These are phyloP conservation scores for Mycalesis mineus DNA, from an alignment of 2,888 invertebrate species.

Conservation along the genomic window DNA sequence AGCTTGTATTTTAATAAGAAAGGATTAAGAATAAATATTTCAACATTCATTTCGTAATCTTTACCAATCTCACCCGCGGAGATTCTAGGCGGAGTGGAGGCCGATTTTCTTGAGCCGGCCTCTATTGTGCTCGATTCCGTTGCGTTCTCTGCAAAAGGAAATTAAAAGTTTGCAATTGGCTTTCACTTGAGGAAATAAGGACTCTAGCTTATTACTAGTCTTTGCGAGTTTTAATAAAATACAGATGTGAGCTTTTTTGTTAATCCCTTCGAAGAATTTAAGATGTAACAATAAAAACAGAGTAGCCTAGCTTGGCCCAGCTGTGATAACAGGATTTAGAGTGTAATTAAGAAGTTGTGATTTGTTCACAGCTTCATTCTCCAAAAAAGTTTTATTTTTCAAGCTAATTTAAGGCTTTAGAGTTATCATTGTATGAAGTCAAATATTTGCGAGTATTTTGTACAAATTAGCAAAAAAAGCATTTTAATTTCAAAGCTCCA, in stretches of 20 bases:
- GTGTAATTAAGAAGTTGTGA: no score
- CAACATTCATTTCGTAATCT: constrained; percentile 30
- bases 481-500: no score
- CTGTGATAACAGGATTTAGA: no score
- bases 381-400: no score
- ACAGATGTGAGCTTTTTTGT: background rate
- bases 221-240: background rate
- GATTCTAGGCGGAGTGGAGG: constrained; percentile 49
- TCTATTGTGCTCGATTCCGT: constrained; percentile 26
- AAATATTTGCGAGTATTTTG: no score
- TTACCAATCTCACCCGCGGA: constrained; percentile 74
- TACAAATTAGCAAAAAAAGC: no score
- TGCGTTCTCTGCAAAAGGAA: constrained; percentile 21
- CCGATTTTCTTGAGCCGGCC: constrained; percentile 26
- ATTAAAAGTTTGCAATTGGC: constrained; percentile 6
- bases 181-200: background rate
- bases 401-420: no score
- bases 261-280: background rate
- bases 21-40: background rate
- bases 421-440: no score
- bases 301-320: no score
- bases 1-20: background rate
- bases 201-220: background rate
- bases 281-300: no score
- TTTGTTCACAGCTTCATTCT: no score